Percentiles rank a stretch among this genome's conserved stretches.
These are phyloP conservation scores for Machaerirhynchus nigripectus DNA, from an alignment of 2,113 vertebrate genomes.

Conservation along the genomic window DNA sequence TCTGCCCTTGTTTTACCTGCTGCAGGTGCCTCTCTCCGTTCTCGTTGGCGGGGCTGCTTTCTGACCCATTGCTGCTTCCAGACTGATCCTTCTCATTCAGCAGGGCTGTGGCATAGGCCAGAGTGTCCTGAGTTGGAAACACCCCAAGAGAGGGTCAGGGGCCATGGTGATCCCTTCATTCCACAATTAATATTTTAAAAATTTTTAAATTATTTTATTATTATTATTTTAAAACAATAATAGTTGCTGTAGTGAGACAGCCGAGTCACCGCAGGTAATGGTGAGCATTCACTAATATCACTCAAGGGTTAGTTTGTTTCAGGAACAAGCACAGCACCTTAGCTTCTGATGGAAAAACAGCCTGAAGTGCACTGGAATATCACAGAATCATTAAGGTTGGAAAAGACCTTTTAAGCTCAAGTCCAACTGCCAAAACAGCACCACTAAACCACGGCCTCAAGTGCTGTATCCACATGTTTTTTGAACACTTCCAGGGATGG, in stretches of 20 bases:
- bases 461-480: background rate
- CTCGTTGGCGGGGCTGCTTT: conserved; percentile 94
- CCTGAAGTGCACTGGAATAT: background rate
- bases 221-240: background rate
- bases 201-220: background rate
- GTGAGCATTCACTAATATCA: background rate
- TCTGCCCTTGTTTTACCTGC: conserved; percentile 79
- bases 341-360: background rate
- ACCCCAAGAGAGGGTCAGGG: background rate
- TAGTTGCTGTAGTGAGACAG: background rate
- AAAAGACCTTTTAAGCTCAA: background rate
- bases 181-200: background rate
- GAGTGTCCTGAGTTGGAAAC: conserved; percentile 81
- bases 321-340: background rate
- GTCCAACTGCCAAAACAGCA: background rate
- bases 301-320: background rate
- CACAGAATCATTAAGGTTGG: background rate
- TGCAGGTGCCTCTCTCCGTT: conserved; percentile 89
- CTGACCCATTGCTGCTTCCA: conserved; percentile 97
- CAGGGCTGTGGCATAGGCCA: conserved; percentile 95
- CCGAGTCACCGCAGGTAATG: background rate
- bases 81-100: conserved; percentile 98
- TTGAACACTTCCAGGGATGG: background rate
- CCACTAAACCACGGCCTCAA: background rate
- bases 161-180: background rate